Evolutionary conservation across 2,797 vertebrate species (phyloP).

Genomic region (Chiroxiphia lanceolata): DNA sequence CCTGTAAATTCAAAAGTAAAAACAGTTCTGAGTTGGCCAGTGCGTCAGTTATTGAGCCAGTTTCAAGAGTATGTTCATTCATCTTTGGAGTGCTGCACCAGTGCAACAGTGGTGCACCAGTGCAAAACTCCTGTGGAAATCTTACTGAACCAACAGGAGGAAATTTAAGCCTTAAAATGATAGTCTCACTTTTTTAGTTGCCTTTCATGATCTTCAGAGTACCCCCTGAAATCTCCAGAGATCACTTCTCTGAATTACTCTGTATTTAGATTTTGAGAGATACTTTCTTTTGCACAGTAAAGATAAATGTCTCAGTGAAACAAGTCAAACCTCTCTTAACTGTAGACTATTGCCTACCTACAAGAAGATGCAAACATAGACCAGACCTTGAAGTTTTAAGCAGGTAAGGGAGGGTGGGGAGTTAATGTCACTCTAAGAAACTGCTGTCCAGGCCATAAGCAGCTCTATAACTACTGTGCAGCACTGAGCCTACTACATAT

Average conservation of each 20-base stretch:
- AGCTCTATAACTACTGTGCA: not conserved
- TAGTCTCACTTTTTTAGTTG: not conserved
- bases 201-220: not conserved
- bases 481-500: not conserved
- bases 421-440: not conserved
- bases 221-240: not conserved
- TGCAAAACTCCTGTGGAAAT: not conserved
- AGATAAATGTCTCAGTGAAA: not conserved
- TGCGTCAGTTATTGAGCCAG: not conserved
- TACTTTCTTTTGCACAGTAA: not conserved
- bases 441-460: not conserved
- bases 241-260: not conserved
- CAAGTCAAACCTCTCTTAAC: not conserved
- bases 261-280: not conserved
- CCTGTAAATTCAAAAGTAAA: not conserved
- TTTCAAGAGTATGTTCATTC: not conserved
- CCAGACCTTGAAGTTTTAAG: not conserved
- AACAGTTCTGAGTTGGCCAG: not conserved
- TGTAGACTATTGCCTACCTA: not conserved
- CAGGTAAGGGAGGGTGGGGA: not conserved
- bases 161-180: not conserved
- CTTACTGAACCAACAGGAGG: not conserved
- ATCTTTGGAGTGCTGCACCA: not conserved
- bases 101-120: not conserved
- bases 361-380: not conserved